These are phyloP conservation scores for Lumbricus terrestris DNA, from an alignment of 2,888 invertebrate species.

Conservation along the genomic window DNA sequence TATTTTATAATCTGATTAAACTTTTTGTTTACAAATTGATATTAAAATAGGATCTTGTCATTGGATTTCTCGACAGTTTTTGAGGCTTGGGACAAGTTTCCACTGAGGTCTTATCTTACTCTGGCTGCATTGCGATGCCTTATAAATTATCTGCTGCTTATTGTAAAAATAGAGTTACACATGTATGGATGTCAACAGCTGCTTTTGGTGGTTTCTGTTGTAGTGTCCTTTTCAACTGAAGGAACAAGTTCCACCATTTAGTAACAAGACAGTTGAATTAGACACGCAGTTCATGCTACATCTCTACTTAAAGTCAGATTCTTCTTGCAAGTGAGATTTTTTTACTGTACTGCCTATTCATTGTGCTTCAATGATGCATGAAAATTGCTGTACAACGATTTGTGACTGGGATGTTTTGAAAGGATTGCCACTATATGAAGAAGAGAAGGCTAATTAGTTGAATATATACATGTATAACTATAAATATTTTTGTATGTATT, in stretches of 20 bases:
- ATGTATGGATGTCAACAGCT: neutral
- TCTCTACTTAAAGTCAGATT: neutral
- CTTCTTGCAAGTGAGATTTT: slow-evolving; percentile 4
- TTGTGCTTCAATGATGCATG: neutral
- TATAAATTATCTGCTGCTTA: neutral
- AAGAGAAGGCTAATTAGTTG: too few species aligned
- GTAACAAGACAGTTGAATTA: neutral
- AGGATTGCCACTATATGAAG: neutral
- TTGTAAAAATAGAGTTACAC: neutral
- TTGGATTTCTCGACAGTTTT: too few species aligned
- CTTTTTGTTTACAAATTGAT: too few species aligned
- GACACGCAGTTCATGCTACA: neutral
- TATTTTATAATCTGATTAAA: too few species aligned
- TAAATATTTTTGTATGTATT: too few species aligned
- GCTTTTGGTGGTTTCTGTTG: neutral
- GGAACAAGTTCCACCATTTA: neutral
- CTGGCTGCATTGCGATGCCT: too few species aligned
- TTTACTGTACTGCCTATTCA: neutral
- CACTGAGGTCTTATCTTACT: too few species aligned
- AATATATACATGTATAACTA: too few species aligned
- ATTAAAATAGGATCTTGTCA: too few species aligned
- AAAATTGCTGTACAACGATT: neutral
- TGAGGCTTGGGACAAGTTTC: too few species aligned
- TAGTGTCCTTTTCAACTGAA: neutral
- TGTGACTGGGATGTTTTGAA: neutral